phyloP scores from a whole-genome alignment of 2,888 invertebrate genomes.

The Trachelus troglodyta region DNA sequence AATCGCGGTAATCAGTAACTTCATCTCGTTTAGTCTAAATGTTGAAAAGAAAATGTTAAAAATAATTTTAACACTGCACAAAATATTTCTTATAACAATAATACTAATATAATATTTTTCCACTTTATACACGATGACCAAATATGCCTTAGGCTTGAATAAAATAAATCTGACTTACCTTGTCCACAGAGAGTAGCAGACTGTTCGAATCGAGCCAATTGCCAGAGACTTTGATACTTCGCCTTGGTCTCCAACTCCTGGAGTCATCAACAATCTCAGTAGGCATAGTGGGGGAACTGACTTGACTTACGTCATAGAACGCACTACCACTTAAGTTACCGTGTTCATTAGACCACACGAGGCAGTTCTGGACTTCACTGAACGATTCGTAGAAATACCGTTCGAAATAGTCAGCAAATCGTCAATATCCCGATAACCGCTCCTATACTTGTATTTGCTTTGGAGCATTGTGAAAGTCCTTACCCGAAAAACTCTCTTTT shows the following conservation, averaged over 20 bases:
- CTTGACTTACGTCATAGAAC: slow-evolving; percentile 45
- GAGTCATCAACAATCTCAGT: background rate
- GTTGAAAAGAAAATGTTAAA: background rate
- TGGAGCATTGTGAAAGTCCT: background rate
- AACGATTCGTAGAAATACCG: background rate
- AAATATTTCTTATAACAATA: background rate
- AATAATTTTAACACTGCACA: background rate
- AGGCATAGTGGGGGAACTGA: slow-evolving; percentile 40
- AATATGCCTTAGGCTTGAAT: background rate
- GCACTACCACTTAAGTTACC: background rate
- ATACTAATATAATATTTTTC: background rate
- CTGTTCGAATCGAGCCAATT: slow-evolving; percentile 39
- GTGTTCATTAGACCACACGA: background rate
- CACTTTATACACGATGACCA: background rate
- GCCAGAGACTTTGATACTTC: slow-evolving; percentile 49
- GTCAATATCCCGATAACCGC: background rate
- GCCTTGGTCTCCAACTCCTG: slow-evolving; percentile 25
- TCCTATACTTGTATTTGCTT: background rate
- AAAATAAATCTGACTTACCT: slow-evolving; percentile 36
- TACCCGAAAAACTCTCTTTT: background rate
- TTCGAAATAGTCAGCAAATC: background rate
- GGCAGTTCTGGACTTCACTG: background rate
- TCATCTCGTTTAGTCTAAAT: slow-evolving; percentile 38
- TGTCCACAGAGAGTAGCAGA: slow-evolving; percentile 43
- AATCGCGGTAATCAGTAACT: slow-evolving; percentile 42